Evolutionary conservation across 1,140 invertebrate species (phyloP).

Genomic region (Drosophila melanica): DNA sequence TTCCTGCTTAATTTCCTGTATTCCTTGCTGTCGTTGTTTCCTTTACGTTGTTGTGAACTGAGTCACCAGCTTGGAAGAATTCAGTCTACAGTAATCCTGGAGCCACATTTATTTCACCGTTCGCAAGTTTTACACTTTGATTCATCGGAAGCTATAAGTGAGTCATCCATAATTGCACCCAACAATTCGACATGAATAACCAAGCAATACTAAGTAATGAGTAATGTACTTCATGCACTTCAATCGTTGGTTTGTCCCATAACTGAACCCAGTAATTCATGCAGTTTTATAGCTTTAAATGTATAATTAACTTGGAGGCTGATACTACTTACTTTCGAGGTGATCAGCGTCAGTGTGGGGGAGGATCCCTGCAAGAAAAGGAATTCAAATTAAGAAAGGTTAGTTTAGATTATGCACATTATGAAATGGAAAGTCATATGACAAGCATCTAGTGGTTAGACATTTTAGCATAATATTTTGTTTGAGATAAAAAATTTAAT

Average conservation of each 20-base stretch:
- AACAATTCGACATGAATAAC: slow-evolving; percentile 14
- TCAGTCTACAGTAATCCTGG: slow-evolving; percentile 18
- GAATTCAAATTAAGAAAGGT: no score
- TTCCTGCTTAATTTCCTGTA: slow-evolving; percentile 1
- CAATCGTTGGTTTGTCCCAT: not conserved
- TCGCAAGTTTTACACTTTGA: slow-evolving; percentile 1
- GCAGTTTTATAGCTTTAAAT: slow-evolving; percentile 13
- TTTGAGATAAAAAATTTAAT: no score
- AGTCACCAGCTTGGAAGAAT: slow-evolving; percentile 44
- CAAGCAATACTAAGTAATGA: slow-evolving; percentile 8
- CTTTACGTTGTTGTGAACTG: slow-evolving; percentile 50
- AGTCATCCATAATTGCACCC: slow-evolving; percentile 28
- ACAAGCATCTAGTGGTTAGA: no score
- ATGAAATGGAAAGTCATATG: no score
- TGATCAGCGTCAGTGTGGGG: slow-evolving; percentile 88
- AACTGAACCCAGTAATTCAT: slow-evolving; percentile 12
- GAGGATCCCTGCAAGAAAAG: slow-evolving; percentile 86
- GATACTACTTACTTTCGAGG: slow-evolving; percentile 87
- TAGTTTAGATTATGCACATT: no score
- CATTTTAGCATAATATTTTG: no score
- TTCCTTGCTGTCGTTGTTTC: slow-evolving; percentile 45
- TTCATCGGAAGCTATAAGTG: not conserved
- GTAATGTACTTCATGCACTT: slow-evolving; percentile 30
- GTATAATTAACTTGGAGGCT: no score
- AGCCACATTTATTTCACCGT: not conserved